Evolutionary conservation across 2,888 invertebrate genomes (phyloP), one percentile per base, ranked within the genome.

Genomic region (Xestia xanthographa): DNA sequence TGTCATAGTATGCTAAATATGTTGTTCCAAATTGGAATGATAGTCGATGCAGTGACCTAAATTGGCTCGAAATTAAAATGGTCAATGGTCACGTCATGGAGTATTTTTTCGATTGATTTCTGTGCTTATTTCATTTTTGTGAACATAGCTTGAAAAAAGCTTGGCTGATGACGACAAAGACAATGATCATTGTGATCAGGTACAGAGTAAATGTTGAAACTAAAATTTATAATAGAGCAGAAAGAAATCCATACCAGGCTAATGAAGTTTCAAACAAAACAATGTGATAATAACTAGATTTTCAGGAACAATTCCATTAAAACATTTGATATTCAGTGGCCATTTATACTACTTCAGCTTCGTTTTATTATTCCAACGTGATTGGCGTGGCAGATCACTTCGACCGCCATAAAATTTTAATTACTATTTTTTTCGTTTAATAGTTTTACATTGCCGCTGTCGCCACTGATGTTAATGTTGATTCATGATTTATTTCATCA

Each of bases 281-380:
- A 41, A n/a, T 22, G n/a, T 41, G 3, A n/a, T 38, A 0, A 6
- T 1, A 62, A 41, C 14, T 2, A 62, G n/a, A 41, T 62, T 26
- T 5, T 41, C 11, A 56, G 11, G 9, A 66, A 60, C 17, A 56
- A 9, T 63, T 68, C 20, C 17, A 29, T n/a, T 70, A 50, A 26
- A 79, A 66, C n/a, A 71, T 63, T 81, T 78, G 22, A 53, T 68
- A 84, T 73, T 85, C 76, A 65, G n/a, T n/a, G 74, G 56, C 67
- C 75, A 81, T 79, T 84, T 63, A 74, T 84, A 66, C 9, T 53
- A 70, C 58, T 75, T 72, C 26, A 29, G 75, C 60, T 65, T 72
- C 67, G 58, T 81, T 86, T 87, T 87, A 85, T 85, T 79, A 68
- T 75, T 34, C 12, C 76, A 74, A 80, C 84, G 87, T 85, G 85